Evolutionary conservation across 37 sponge, comb jelly and placozoan species (phyloP).

Genomic region (Bolinopsis microptera): DNA sequence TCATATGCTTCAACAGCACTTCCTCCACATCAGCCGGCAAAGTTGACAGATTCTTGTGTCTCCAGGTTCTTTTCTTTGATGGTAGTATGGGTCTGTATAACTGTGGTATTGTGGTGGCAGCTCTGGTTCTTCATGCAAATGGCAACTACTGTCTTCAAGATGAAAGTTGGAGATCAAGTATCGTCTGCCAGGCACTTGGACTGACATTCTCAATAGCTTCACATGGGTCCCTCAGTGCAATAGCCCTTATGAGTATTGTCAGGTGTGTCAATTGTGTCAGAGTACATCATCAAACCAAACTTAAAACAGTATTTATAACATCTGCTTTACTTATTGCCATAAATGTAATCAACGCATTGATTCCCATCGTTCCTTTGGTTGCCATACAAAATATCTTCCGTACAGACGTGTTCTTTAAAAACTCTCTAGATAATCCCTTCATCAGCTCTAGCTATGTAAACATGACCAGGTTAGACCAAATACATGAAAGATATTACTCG

Average conservation of each 20-base stretch:
- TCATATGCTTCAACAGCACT: too few species aligned
- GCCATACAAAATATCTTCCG: not conserved
- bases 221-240: not conserved
- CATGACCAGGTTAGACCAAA: not conserved
- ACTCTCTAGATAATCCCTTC: not conserved
- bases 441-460: not conserved
- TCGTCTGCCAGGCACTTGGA: not conserved
- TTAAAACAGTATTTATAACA: not conserved
- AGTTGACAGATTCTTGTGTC: not conserved
- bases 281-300: not conserved
- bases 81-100: not conserved
- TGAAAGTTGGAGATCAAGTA: conserved; percentile 36
- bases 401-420: not conserved
- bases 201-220: not conserved
- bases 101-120: not conserved
- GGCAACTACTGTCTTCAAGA: conserved; percentile 11
- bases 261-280: not conserved
- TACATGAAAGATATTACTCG: not conserved
- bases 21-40: not conserved
- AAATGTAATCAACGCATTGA: not conserved
- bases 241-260: conserved; percentile 19
- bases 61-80: not conserved
- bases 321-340: not conserved
- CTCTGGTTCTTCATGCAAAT: not conserved
- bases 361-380: not conserved